phyloP scores from a whole-genome alignment of 2,797 vertebrate genomes.

The Scleropages formosus region DNA sequence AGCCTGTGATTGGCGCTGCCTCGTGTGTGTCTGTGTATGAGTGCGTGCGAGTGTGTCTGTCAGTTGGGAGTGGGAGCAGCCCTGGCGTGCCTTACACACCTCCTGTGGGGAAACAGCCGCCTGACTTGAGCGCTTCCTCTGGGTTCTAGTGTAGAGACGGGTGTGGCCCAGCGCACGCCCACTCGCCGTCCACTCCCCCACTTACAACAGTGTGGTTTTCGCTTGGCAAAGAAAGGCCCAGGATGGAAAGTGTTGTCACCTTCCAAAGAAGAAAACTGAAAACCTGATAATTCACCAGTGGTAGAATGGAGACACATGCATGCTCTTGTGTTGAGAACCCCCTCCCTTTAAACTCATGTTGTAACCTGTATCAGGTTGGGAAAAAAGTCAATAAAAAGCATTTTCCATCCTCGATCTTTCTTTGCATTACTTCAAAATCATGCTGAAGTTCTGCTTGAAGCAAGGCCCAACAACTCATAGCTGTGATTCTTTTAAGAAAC shows the following conservation, averaged over 20 bases:
- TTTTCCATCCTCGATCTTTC: slow-evolving; percentile 54
- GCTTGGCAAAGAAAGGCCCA: slow-evolving; percentile 67
- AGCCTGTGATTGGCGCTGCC: slow-evolving; percentile 66
- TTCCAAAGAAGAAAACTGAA: slow-evolving; percentile 40
- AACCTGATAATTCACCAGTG: slow-evolving; percentile 52
- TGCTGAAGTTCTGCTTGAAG: slow-evolving; percentile 16
- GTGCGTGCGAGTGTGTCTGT: slow-evolving; percentile 59
- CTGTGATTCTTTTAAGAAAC: slow-evolving; percentile 34
- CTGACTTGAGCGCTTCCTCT: slow-evolving; percentile 49
- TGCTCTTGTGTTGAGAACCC: slow-evolving; percentile 46
- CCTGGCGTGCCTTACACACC: slow-evolving; percentile 78
- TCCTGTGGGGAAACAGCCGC: slow-evolving; percentile 64
- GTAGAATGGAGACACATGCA: slow-evolving; percentile 43
- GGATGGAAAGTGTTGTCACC: slow-evolving; percentile 54
- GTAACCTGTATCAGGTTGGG: slow-evolving; percentile 59
- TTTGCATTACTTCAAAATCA: slow-evolving; percentile 52
- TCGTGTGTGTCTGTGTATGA: slow-evolving; percentile 56
- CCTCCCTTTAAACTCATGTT: slow-evolving; percentile 45
- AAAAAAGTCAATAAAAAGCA: slow-evolving; percentile 43
- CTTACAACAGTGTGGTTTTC: slow-evolving; percentile 57
- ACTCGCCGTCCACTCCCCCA: slow-evolving; percentile 39
- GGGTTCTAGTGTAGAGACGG: slow-evolving; percentile 22
- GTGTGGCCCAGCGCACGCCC: background rate
- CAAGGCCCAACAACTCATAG: slow-evolving; percentile 14
- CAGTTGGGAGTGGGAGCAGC: slow-evolving; percentile 74